Evolutionary conservation across 2,888 invertebrate species (phyloP), one percentile per base, ranked within the genome.

Genomic region (Drosophila tanythrix): DNA sequence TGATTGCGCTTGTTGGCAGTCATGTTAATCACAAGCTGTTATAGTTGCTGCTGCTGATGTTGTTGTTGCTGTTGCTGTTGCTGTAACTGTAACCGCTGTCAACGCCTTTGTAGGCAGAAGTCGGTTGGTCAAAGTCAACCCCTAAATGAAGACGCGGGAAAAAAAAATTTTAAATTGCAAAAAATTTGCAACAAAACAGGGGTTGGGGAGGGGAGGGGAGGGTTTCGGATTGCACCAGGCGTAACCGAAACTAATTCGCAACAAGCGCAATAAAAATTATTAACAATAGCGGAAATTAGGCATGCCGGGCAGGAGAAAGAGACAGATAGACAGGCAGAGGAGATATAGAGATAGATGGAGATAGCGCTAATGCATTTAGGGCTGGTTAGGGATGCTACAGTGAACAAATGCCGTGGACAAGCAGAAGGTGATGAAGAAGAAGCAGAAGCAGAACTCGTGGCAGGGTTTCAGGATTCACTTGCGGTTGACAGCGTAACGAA

Each of bases 201-300:
- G 52, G 29, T 21, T 51, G 33, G 31, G 46, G 27, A 31, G 10
- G 43, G 25, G 55, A 35, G n/a, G 18, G 13, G 35, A 27, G 21
- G 46, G 36, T 29, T 13, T 33, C 27, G 25, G 35, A 35, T 38
- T 50, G 48, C 73, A 64, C 73, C 66, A 78, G 79, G 70, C 88
- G 85, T 86, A 86, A 91, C 90, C 91, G 89, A 91, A 92, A 91
- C 92, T 91, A 91, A 92, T 92, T 91, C 82, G 77, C 74, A 86
- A 87, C 88, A 90, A 91, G 87, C 74, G 91, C 86, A 90, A 92
- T 86, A 89, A 91, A 90, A 91, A 82, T 88, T 83, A 91, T 91
- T 88, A 89, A 90, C 90, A 90, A 90, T 83, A 83, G 84, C 75
- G 78, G 76, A 90, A 90, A 90, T 90, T 88, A 89, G 77, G 76